A percentile compares a stretch with the other conserved stretches of the same genome.
phyloP scores from a whole-genome alignment of 1,140 invertebrate species.

The Drosophila ogumai region DNA sequence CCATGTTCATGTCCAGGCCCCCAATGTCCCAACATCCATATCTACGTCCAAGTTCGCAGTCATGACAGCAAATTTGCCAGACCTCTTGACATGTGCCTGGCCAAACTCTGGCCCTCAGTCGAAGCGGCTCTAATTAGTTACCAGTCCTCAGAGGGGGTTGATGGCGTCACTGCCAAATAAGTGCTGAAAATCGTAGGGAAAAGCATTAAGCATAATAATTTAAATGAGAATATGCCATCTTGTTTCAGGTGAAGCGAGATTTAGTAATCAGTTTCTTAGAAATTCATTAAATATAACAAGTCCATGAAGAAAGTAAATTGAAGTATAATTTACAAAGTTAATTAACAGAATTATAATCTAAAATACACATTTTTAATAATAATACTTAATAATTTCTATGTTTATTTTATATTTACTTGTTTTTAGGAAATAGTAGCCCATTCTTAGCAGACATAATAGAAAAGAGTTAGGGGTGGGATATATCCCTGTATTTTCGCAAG shows the following conservation, averaged over 20 bases:
- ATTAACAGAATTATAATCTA: background rate
- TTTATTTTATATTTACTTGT: too few relatives aligned
- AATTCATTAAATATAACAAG: background rate
- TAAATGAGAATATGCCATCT: too few relatives aligned
- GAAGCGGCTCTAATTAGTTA: slow-evolving; percentile 43
- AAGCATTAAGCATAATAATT: background rate
- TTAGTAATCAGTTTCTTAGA: background rate
- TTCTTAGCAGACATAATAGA: background rate
- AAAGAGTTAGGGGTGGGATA: background rate
- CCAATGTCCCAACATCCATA: slow-evolving; percentile 33
- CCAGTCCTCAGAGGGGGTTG: slow-evolving; percentile 1
- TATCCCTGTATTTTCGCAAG: background rate
- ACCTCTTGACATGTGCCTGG: slow-evolving; percentile 53
- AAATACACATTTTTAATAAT: too few relatives aligned
- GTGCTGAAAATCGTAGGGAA: background rate
- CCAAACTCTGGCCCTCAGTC: slow-evolving; percentile 12
- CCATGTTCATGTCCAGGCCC: slow-evolving; percentile 30
- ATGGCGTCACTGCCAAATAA: slow-evolving; percentile 1
- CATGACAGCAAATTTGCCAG: slow-evolving; percentile 55
- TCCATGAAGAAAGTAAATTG: rapidly evolving
- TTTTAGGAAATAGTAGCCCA: background rate
- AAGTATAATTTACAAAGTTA: too few relatives aligned
- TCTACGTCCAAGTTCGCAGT: slow-evolving; percentile 33
- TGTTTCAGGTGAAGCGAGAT: background rate
- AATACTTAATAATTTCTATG: too few relatives aligned